A percentile compares a stretch with the other conserved stretches of the same genome.
Conservation (phyloP, 2,113 vertebrate genomes). For the Meleagris gallopavo region DNA sequence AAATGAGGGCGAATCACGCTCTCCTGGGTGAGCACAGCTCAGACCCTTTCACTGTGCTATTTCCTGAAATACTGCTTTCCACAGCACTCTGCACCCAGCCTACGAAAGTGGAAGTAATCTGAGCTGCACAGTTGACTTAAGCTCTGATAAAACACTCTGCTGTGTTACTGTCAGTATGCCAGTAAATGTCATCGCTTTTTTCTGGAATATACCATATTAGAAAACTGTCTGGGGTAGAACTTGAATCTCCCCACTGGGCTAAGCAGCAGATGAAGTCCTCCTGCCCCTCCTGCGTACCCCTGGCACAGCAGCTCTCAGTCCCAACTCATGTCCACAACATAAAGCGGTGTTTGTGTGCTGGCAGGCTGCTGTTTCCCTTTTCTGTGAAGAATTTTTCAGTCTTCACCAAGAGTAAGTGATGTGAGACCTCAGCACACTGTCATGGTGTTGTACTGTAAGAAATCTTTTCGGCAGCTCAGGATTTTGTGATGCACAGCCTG, state of each 20-base stretch:
- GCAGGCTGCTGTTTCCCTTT: neutral
- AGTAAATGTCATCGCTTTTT: conserved; percentile 29
- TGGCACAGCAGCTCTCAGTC: neutral
- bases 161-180: neutral
- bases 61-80: conserved; percentile 19
- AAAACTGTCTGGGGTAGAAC: neutral
- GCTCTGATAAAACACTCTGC: neutral
- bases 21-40: neutral
- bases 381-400: neutral
- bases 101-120: conserved; percentile 41
- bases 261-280: neutral
- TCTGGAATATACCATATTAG: neutral
- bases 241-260: neutral
- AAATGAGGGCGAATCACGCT: neutral
- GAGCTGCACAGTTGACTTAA: conserved; percentile 41
- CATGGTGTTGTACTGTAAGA: neutral
- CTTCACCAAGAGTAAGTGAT: neutral
- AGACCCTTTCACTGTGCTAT: neutral
- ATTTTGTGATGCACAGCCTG: neutral
- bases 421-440: neutral
- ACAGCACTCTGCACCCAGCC: conserved; percentile 2
- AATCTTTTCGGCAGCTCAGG: fast-evolving
- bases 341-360: neutral
- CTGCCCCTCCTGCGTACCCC: fast-evolving
- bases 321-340: neutral